phyloP scores from a whole-genome alignment of 2,888 invertebrate species.

The Cryptocephalus moraei region DNA sequence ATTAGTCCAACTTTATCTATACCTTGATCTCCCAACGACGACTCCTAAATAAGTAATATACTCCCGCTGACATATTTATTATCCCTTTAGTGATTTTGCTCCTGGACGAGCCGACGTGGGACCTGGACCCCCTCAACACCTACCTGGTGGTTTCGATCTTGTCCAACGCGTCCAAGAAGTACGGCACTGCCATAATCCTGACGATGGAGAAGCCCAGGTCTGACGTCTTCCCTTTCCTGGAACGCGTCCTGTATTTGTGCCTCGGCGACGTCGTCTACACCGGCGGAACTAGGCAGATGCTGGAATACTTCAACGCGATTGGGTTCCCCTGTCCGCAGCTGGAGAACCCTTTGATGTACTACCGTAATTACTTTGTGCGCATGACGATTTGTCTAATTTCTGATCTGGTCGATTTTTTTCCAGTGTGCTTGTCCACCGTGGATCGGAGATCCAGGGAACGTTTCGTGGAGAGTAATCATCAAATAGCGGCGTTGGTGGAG shows the following conservation, averaged over 20 bases:
- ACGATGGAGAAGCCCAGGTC: constrained; percentile 90
- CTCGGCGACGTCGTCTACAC: constrained; percentile 86
- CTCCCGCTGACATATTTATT: not conserved
- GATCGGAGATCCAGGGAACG: constrained; percentile 78
- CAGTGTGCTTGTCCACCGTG: constrained; percentile 68
- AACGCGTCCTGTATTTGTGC: constrained; percentile 82
- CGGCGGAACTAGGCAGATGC: constrained; percentile 82
- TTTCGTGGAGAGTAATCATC: constrained; percentile 87
- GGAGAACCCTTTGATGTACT: constrained; percentile 97
- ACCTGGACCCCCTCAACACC: constrained; percentile 88
- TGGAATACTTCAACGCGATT: constrained; percentile 90
- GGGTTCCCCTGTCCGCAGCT: constrained; percentile 95
- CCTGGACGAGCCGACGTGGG: constrained; percentile 90
- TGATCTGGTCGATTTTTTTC: constrained; percentile 14
- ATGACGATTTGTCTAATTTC: not conserved
- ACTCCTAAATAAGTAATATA: too few relatives aligned
- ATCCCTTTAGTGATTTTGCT: constrained; percentile 63
- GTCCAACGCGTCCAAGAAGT: constrained; percentile 81
- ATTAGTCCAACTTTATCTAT: too few relatives aligned
- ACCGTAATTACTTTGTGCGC: constrained; percentile 53
- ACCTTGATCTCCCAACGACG: too few relatives aligned
- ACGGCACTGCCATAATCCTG: constrained; percentile 79
- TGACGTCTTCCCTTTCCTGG: constrained; percentile 92
- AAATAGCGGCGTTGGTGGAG: constrained; percentile 84
- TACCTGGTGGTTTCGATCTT: constrained; percentile 91